Evolutionary conservation across 2,113 vertebrate species (phyloP), one percentile per base, ranked within the genome.

Genomic region (Myotis lucifugus): DNA sequence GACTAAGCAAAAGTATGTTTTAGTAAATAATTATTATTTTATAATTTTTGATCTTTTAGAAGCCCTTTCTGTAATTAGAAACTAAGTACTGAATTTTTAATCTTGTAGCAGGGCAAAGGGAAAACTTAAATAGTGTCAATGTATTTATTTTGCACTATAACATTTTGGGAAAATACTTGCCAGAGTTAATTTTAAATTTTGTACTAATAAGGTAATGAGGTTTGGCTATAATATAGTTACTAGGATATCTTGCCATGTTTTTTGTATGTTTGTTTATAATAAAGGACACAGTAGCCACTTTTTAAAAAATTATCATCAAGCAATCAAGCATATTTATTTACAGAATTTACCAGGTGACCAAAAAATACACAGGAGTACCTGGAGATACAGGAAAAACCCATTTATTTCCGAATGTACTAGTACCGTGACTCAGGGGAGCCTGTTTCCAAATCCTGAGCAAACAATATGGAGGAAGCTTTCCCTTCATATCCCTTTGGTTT

Each of bases 71-170:
- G 48, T 15, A 0, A 93, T 56, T 66, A 87, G 92, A 90, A 61
- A 79, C 23, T 73, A 83, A 88, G 7, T 93, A 56, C 37, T 73
- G 37, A 84, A 86, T 42, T 87, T 52, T 86, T 76, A 76, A 95
- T 42, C 12, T 84, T 96, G 50, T 61, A 94, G 29, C 8, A 88
- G 86, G 50, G 42, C 89, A 73, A 73, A 90, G 66, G 83, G 87
- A 96, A 76, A 96, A 74, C 85, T 95, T 95, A 93, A 52, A 76
- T 97, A 91, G 52, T 0, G 1, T 66, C 85, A 77, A 76, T 8
- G 42, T 92, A 78, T 96, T 97, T 42, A 27, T 96, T 97, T 94
- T 88, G 50, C 95, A 91, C 40, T 95, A 83, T 87, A 93, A 93
- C 87, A 72, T 46, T 91, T 96, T 76, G 79, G 0, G 17, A 79